These are phyloP conservation scores for Amblyjoppa proteus DNA, from an alignment of 2,888 invertebrate species.

Conservation along the genomic window DNA sequence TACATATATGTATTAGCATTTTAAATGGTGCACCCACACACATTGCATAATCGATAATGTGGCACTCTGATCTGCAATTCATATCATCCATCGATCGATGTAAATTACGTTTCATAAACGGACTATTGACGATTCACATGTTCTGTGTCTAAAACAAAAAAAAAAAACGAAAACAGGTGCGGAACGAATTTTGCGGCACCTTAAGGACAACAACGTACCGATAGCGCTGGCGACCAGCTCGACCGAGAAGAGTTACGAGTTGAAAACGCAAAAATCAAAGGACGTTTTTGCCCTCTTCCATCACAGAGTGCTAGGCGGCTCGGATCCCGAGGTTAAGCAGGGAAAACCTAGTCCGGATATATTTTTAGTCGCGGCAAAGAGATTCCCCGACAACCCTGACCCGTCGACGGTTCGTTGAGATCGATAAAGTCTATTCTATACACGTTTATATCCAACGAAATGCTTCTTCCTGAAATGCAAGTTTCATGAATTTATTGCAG, in stretches of 20 bases:
- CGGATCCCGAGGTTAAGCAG: slow-evolving; percentile 89
- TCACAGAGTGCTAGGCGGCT: slow-evolving; percentile 88
- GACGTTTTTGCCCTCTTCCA: slow-evolving; percentile 86
- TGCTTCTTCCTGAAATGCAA: background rate
- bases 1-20: slow-evolving; percentile 11
- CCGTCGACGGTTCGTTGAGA: slow-evolving; percentile 79
- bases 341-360: slow-evolving; percentile 92
- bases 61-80: slow-evolving; percentile 47
- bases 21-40: slow-evolving; percentile 35
- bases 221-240: slow-evolving; percentile 91
- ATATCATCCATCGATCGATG: slow-evolving; percentile 43
- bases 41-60: slow-evolving; percentile 53
- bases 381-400: slow-evolving; percentile 87
- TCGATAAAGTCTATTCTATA: background rate
- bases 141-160: slow-evolving; percentile 19
- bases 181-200: slow-evolving; percentile 87
- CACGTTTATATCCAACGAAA: background rate
- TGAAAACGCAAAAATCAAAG: slow-evolving; percentile 86
- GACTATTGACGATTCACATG: slow-evolving; percentile 1
- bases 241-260: slow-evolving; percentile 86
- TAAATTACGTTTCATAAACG: background rate
- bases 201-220: slow-evolving; percentile 88
- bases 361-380: slow-evolving; percentile 88
- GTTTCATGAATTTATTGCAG: slow-evolving; percentile 78
- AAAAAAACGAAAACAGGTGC: slow-evolving; percentile 84